Percentiles rank a stretch among this genome's conserved stretches.
Conservation (phyloP, 2,888 invertebrate species). For the Cryptus armator region DNA sequence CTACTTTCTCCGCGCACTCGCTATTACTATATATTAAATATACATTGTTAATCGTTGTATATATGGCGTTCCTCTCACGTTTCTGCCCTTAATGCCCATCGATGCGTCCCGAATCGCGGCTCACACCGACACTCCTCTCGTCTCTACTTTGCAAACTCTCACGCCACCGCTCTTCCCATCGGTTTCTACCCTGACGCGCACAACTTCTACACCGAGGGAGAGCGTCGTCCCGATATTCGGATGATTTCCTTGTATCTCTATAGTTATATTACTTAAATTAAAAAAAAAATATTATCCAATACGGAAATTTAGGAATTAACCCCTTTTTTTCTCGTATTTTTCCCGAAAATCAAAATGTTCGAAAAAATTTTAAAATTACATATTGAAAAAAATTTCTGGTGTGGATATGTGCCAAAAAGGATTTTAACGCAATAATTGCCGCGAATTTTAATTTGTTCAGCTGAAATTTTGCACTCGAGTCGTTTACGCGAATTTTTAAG, state of each 20-base stretch:
- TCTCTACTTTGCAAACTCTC: not conserved
- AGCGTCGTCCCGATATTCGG: not conserved
- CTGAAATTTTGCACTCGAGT: too few species aligned
- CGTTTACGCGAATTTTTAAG: too few species aligned
- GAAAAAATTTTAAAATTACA: too few species aligned
- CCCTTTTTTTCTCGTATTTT: too few species aligned
- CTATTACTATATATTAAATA: not conserved
- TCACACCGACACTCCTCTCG: not conserved
- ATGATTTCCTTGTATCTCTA: not conserved
- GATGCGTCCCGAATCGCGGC: not conserved
- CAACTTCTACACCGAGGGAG: not conserved
- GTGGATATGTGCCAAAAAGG: too few species aligned
- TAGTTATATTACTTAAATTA: not conserved
- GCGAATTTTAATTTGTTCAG: too few species aligned
- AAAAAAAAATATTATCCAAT: too few species aligned
- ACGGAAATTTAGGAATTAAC: too few species aligned
- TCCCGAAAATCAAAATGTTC: too few species aligned
- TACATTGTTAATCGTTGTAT: not conserved
- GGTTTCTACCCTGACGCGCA: not conserved
- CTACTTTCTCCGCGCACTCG: not conserved
- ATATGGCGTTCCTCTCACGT: constrained; percentile 12
- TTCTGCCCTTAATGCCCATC: constrained; percentile 30
- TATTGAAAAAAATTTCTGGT: too few species aligned
- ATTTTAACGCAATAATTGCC: too few species aligned
- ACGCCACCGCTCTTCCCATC: not conserved